phyloP scores from a whole-genome alignment of 2,113 vertebrate genomes.

The Cryptotis parvus region DNA sequence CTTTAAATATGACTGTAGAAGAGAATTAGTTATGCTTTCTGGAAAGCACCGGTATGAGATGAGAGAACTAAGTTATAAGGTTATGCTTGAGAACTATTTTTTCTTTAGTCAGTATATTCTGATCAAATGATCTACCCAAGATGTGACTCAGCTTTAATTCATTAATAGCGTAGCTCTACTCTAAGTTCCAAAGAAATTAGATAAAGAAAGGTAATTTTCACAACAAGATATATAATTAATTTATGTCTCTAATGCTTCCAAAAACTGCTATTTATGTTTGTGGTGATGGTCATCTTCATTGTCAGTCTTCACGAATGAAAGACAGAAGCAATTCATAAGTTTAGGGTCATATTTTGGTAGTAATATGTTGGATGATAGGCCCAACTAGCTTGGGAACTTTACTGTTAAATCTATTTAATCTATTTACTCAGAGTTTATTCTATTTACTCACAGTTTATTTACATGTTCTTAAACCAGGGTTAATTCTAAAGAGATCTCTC shows the following conservation, averaged over 20 bases:
- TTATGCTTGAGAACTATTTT: neutral
- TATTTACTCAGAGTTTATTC: too few species aligned
- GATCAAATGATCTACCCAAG: neutral
- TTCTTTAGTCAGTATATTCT: conserved; percentile 19
- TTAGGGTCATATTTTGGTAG: neutral
- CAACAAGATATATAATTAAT: neutral
- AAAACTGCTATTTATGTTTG: neutral
- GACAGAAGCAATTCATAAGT: neutral
- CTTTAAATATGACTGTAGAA: neutral
- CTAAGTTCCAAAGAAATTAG: conserved; percentile 7
- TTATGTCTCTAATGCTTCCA: conserved; percentile 32
- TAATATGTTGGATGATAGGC: too few species aligned
- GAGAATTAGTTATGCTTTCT: neutral
- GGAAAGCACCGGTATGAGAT: neutral
- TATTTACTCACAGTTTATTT: too few species aligned
- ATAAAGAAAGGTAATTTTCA: neutral
- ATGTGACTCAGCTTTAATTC: conserved; percentile 19
- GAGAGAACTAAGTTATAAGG: neutral
- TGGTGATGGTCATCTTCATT: too few species aligned
- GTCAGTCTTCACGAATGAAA: neutral
- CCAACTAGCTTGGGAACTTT: too few species aligned
- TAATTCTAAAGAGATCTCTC: too few species aligned
- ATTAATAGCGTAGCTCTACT: conserved; percentile 4
- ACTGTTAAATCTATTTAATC: too few species aligned
- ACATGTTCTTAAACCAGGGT: too few species aligned